Conservation (phyloP, 2,797 vertebrate genomes). For the Gymnodraco acuticeps region DNA sequence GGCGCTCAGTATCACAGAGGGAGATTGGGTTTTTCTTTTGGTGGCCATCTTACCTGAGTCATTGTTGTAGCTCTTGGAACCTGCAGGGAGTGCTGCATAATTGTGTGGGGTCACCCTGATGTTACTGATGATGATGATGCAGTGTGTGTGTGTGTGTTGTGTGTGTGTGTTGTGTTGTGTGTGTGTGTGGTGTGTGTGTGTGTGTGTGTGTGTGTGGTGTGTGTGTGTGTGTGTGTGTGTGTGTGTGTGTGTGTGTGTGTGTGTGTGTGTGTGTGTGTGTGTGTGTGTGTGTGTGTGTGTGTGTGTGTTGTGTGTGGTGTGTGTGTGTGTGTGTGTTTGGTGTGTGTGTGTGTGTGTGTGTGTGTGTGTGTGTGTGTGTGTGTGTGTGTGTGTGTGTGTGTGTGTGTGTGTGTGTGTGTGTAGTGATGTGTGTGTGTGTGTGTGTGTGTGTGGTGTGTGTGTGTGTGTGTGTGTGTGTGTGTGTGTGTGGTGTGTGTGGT, state of each 20-base stretch:
- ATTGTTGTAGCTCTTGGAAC: constrained; percentile 10
- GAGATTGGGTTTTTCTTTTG: constrained; percentile 18
- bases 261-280: neutral
- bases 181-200: neutral
- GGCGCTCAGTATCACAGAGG: neutral
- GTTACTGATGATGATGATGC: constrained; percentile 22
- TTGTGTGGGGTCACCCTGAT: constrained; percentile 47
- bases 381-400: too few relatives aligned
- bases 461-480: too few relatives aligned
- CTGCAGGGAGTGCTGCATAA: constrained; percentile 10
- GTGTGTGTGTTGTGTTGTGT: constrained; percentile 24
- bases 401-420: too few relatives aligned
- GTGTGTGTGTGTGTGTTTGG: too few relatives aligned
- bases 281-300: constrained; percentile 15
- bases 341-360: too few relatives aligned
- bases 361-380: too few relatives aligned
- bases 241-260: constrained; percentile 25
- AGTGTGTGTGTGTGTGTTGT: constrained; percentile 23
- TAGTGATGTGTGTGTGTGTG: too few relatives aligned
- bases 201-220: constrained; percentile 23
- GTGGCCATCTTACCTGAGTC: constrained; percentile 8
- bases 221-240: constrained; percentile 21
- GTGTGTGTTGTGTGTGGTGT: too few relatives aligned
- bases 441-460: too few relatives aligned
- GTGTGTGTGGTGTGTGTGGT: too few relatives aligned